Base-by-base conservation (phyloP, 1,140 invertebrate species). In the Grapholita molesta region DNA sequence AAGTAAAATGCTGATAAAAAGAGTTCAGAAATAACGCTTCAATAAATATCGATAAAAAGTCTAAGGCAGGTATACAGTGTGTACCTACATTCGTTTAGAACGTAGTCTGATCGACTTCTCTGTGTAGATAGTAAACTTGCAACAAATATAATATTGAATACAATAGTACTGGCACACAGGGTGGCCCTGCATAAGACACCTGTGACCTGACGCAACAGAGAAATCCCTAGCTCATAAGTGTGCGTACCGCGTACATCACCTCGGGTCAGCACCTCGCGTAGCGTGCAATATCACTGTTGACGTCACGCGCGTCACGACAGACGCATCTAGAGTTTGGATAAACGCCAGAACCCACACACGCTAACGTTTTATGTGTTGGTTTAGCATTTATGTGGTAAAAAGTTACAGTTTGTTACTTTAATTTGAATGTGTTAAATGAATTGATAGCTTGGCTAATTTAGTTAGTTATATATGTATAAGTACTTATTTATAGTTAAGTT, bases 321-420 rank as follows among this genome's bases (percentile, higher is more conserved):
- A 61, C 55, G 55, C 55, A 61, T 61, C 55, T 18, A 15, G 11
- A 21, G 55, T 12, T 61, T 61, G 55, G 55, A 61, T 7, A 30
- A 25, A 8, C 12, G 55, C 55, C 55, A 61, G 25, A 61, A 61
- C 53, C 53, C 23, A 57, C 55, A 57, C 55, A 61, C 15, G 25
- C 25, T 61, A 25, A n/a, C 25, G n/a, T 61, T 32, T 61, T 30
- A 61, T 32, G 55, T 12, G 55, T 61, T 61, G 55, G 24, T 61
- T 30, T 61, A 61, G 24, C 55, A 30, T 61, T 61, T 30, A n/a
- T 57, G 55, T 61, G 55, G 28, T 32, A 32, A 61, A 61, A 57
- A 57, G 21, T 57, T 57, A 57, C 23, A 21, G 55, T 30, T 61
- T 30, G 30, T 61, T 61, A 28, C 55, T 25, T 61, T 30, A 61